Percentiles rank a stretch among this genome's conserved stretches.
Conservation (phyloP, 2,888 invertebrate species). For the Idaea dimidiata region DNA sequence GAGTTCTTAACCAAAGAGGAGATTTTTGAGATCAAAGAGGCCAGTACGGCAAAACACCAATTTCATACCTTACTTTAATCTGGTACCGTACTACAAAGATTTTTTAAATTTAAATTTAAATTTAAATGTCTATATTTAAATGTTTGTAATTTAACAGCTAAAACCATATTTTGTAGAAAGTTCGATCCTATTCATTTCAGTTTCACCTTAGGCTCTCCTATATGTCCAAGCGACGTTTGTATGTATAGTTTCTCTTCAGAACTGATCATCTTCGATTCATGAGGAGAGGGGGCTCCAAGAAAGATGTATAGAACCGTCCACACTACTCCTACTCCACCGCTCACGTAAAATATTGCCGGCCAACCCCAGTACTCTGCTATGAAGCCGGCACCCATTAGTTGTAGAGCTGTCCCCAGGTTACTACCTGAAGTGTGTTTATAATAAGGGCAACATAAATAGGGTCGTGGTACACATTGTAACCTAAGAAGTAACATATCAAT, state of each 20-base stretch:
- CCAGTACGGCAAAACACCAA: too few relatives aligned
- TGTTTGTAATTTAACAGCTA: too few relatives aligned
- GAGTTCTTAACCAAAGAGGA: too few relatives aligned
- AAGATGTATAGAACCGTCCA: constrained; percentile 81
- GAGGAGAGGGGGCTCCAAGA: constrained; percentile 84
- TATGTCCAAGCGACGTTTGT: constrained; percentile 70
- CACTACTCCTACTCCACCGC: constrained; percentile 74
- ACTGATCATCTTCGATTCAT: constrained; percentile 79
- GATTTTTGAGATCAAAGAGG: too few relatives aligned
- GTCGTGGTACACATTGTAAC: not conserved
- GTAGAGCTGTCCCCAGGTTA: constrained; percentile 81
- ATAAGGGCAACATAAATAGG: not conserved
- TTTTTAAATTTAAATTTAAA: too few relatives aligned
- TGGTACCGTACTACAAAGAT: too few relatives aligned
- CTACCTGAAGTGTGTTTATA: constrained; percentile 55
- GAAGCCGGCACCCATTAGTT: constrained; percentile 74
- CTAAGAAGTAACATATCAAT: too few relatives aligned
- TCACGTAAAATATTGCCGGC: constrained; percentile 85
- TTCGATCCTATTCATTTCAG: not conserved
- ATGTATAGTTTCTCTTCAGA: constrained; percentile 84
- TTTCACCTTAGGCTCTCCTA: constrained; percentile 51
- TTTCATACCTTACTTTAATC: too few relatives aligned
- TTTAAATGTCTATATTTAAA: too few relatives aligned
- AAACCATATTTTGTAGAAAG: not conserved
- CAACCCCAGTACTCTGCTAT: constrained; percentile 77